phyloP scores from a whole-genome alignment of 2,113 vertebrate species.

The Accipiter virgatus region DNA sequence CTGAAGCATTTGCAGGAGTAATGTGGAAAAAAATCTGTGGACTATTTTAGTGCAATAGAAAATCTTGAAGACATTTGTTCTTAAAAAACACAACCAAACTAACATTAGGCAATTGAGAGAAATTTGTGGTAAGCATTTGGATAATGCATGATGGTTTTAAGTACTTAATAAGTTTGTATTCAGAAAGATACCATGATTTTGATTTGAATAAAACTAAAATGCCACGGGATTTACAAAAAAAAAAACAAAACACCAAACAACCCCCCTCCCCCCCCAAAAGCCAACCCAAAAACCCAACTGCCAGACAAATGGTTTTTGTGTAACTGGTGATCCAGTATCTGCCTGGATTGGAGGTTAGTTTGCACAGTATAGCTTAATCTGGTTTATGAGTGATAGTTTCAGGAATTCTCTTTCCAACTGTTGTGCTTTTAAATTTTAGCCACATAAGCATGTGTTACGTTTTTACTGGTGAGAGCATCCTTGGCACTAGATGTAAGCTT shows the following conservation, averaged over 20 bases:
- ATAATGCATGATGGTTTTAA: neutral
- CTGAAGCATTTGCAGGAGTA: neutral
- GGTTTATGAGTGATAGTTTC: neutral
- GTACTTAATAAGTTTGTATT: neutral
- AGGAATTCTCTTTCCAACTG: neutral
- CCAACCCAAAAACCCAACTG: no score
- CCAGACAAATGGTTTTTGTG: neutral
- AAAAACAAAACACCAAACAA: no score
- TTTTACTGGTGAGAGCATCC: slow-evolving; percentile 41
- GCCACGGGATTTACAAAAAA: neutral
- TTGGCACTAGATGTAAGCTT: slow-evolving; percentile 27
- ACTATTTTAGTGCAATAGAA: neutral
- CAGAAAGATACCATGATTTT: neutral
- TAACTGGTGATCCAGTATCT: neutral
- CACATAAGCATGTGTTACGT: slow-evolving; percentile 10
- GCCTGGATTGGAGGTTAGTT: neutral
- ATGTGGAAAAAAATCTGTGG: neutral
- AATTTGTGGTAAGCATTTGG: neutral
- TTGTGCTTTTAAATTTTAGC: neutral
- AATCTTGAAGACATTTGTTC: neutral
- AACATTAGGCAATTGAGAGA: neutral
- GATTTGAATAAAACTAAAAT: neutral
- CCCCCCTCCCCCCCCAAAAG: no score
- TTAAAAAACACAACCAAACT: neutral
- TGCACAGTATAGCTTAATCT: neutral